Base-by-base conservation (phyloP, 2,797 vertebrate genomes). In the Smutsia gigantea region DNA sequence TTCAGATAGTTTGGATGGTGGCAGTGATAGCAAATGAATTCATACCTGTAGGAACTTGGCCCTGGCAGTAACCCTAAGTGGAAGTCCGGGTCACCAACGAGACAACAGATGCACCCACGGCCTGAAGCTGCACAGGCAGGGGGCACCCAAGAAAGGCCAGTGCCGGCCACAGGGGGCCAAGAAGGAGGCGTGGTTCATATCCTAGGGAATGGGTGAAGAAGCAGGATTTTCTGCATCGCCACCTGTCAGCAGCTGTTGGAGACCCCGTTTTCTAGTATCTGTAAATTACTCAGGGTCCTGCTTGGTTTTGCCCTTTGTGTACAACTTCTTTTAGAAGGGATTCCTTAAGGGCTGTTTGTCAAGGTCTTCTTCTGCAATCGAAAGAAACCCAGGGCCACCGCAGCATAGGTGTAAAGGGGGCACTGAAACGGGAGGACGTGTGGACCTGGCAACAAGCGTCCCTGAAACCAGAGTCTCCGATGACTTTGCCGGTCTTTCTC, bases 71-170 rank as follows among this genome's bases (percentile, higher is more conserved):
- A 23, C 42, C 13, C 23, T 31, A 5, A 69, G 2, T 39, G 59
- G 11, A 84, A 53, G 21, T 72, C 19, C 29, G 15, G 34, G 12
- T 66, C 39, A 71, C 51, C 23, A 34, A 25, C 12, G 71, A 57
- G 8, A 66, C 0, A 1, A 31, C 11, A 15, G 27, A 75, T 25
- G 29, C 14, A 9, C 17, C 10, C 64, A 17, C 13, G 7, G 27
- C 17, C n/a, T 39, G 31, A 19, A n/a, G 42, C 39, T 75, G 13
- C 27, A 29, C 23, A 51, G n/a, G 31, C 0, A 39, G 64, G 57
- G 57, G 17, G 29, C 7, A 29, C 31, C 12, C 11, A 8, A 64
- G 7, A 29, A 83, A 14, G 10, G 31, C 57, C 19, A 34, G 13
- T 25, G 21, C 25, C 21, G 27, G 11, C 72, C 23, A 4, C 59